Percentiles rank a stretch among this genome's conserved stretches.
phyloP scores from a whole-genome alignment of 1,140 invertebrate species.

The Glossosoma conforme region DNA sequence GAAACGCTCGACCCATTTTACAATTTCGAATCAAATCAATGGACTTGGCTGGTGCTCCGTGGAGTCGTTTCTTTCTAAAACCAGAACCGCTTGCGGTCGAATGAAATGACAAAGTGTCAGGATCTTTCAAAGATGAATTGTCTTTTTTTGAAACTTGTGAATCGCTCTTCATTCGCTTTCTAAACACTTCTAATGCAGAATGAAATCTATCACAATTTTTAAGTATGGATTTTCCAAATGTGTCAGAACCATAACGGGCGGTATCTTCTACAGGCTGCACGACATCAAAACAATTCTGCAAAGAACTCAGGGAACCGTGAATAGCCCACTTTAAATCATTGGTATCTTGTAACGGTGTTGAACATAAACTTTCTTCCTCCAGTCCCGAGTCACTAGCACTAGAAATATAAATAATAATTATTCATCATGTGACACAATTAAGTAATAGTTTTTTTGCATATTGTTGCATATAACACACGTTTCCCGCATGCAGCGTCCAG shows the following conservation, averaged over 20 bases:
- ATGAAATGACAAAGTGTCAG: constrained; percentile 5
- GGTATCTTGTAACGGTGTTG: constrained; percentile 13
- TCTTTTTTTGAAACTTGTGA: constrained; percentile 15
- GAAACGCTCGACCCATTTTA: constrained; percentile 20
- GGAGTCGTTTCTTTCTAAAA: constrained; percentile 14
- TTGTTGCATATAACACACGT: too few species aligned
- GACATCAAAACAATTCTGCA: too few species aligned
- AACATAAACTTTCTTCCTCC: constrained; percentile 25
- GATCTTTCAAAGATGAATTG: constrained; percentile 7
- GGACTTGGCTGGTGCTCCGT: constrained; percentile 19
- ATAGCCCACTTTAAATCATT: constrained; percentile 11
- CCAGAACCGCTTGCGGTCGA: neutral
- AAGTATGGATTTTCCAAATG: neutral
- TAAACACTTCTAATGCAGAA: constrained; percentile 21
- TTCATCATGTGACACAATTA: too few species aligned
- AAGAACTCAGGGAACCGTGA: constrained; percentile 7
- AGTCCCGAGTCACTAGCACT: constrained; percentile 26
- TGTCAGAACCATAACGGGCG: constrained; percentile 7
- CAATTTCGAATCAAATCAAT: constrained; percentile 19
- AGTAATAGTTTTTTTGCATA: too few species aligned
- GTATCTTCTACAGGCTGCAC: too few species aligned
- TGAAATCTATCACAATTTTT: constrained; percentile 19
- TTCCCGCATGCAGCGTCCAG: too few species aligned
- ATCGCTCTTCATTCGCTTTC: constrained; percentile 28
- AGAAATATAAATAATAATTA: constrained; percentile 16